Percentiles rank a stretch among this genome's conserved stretches.
phyloP scores from a whole-genome alignment of 2,113 vertebrate species.

The Marmota flaviventris region DNA sequence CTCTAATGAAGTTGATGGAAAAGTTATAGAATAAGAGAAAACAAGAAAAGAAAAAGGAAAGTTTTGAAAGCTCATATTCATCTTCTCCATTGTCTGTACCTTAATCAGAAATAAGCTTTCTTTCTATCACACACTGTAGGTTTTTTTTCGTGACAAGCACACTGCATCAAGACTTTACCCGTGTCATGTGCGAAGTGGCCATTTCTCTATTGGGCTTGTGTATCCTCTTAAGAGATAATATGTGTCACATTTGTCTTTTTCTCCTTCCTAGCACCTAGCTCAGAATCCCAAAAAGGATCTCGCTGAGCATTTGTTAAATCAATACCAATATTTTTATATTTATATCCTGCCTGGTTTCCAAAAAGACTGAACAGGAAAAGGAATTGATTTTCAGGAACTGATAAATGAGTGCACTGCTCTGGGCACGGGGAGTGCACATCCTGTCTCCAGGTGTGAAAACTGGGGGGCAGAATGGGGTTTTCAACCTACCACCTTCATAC shows the following conservation, averaged over 20 bases:
- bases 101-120: background rate
- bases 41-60: background rate
- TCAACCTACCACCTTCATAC: background rate
- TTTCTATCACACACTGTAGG: accelerated
- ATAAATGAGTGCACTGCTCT: background rate
- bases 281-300: background rate
- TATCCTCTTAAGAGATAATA: background rate
- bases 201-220: background rate
- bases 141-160: background rate
- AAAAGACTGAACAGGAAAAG: slow-evolving; percentile 45
- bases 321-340: slow-evolving; percentile 59
- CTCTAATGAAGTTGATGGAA: background rate
- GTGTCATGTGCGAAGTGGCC: too few species aligned
- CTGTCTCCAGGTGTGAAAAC: background rate
- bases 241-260: background rate
- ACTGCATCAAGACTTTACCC: accelerated
- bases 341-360: slow-evolving; percentile 14
- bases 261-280: background rate
- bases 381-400: slow-evolving; percentile 45
- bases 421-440: background rate
- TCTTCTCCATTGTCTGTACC: background rate
- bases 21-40: background rate
- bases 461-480: background rate
- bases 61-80: background rate
- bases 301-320: slow-evolving; percentile 35